Percentiles rank a stretch among this genome's conserved stretches.
Conservation (phyloP, 1,140 invertebrate genomes). For the Samia ricini region DNA sequence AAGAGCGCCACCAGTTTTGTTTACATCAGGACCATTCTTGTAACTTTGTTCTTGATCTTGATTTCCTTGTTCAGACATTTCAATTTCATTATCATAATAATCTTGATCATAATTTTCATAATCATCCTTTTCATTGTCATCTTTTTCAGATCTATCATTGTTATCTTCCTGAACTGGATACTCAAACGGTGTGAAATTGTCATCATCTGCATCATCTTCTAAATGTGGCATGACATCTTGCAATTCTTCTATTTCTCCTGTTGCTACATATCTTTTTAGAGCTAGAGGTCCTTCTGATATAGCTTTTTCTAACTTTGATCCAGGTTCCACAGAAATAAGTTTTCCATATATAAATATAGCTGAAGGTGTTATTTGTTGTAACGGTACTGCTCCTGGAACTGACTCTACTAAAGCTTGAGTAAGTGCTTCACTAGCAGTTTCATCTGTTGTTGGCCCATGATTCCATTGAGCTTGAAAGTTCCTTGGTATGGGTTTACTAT, state of each 20-base stretch:
- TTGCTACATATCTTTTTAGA: conserved; percentile 85
- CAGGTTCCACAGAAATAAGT: conserved; percentile 85
- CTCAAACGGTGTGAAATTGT: conserved; percentile 65
- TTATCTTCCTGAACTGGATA: conserved; percentile 55
- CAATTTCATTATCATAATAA: conserved; percentile 51
- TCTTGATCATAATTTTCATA: conserved; percentile 54
- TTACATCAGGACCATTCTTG: conserved; percentile 51
- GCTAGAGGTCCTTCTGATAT: conserved; percentile 86
- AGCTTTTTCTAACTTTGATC: conserved; percentile 84
- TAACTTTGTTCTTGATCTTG: conserved; percentile 45
- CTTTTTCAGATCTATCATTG: conserved; percentile 37
- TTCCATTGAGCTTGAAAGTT: conserved; percentile 98
- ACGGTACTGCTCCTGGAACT: conserved; percentile 83
- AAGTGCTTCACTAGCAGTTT: conserved; percentile 80
- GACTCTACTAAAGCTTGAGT: conserved; percentile 84
- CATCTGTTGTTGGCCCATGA: conserved; percentile 80
- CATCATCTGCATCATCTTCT: conserved; percentile 80
- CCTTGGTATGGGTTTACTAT: conserved; percentile 96
- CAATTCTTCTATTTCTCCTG: conserved; percentile 87
- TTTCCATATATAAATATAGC: conserved; percentile 90
- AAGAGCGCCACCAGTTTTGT: conserved; percentile 48
- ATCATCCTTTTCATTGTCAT: conserved; percentile 39
- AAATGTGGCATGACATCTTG: conserved; percentile 84
- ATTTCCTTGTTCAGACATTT: conserved; percentile 44
- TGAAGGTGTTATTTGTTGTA: conserved; percentile 85